Percentiles rank a stretch among this genome's conserved stretches.
phyloP scores from a whole-genome alignment of 2,888 invertebrate species.

The Drosophila austrosaltans region DNA sequence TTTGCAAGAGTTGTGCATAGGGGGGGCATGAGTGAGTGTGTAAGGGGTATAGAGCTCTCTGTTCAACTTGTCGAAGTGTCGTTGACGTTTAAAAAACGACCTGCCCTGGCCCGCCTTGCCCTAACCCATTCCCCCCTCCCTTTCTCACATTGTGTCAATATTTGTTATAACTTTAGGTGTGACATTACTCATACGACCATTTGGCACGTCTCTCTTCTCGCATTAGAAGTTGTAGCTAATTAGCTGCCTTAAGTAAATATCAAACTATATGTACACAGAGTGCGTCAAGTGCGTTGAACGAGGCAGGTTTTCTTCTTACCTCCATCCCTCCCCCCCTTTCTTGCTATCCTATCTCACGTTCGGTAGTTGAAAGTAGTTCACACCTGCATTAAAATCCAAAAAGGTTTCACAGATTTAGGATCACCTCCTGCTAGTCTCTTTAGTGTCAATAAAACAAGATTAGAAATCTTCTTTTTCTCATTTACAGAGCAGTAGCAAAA shows the following conservation, averaged over 20 bases:
- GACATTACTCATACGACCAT: conserved; percentile 74
- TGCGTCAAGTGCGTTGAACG: neutral
- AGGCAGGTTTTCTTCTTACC: neutral
- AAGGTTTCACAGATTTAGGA: neutral
- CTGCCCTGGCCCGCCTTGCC: neutral
- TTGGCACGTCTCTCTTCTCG: conserved; percentile 48
- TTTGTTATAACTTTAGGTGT: conserved; percentile 56
- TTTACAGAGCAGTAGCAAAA: too few species aligned
- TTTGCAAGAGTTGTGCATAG: conserved; percentile 43
- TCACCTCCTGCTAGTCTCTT: conserved; percentile 35
- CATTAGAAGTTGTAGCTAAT: conserved; percentile 69
- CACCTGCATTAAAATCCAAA: conserved; percentile 54
- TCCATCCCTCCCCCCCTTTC: too few species aligned
- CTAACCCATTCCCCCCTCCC: neutral
- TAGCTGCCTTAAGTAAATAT: conserved; percentile 48
- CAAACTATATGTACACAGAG: conserved; percentile 13
- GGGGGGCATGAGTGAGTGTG: neutral
- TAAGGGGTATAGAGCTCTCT: conserved; percentile 32
- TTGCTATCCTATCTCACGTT: neutral
- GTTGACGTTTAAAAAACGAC: conserved; percentile 49
- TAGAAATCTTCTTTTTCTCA: neutral
- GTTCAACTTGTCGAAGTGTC: conserved; percentile 66
- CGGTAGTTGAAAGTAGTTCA: conserved; percentile 71
- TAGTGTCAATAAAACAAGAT: neutral
- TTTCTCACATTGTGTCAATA: conserved; percentile 51